Evolutionary conservation across 1,140 invertebrate species (phyloP).

Genomic region (Cherax destructor): DNA sequence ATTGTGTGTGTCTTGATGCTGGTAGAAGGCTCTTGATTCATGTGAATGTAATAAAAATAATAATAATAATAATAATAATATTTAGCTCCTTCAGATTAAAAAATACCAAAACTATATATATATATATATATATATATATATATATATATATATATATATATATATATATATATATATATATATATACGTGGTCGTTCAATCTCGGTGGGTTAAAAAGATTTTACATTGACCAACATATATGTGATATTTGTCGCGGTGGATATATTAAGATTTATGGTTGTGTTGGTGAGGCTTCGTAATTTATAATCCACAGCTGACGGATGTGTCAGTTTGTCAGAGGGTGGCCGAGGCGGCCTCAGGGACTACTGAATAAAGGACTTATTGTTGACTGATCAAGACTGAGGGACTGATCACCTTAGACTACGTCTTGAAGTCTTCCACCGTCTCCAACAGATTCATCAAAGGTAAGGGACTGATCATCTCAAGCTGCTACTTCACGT

Average conservation of each 20-base stretch:
- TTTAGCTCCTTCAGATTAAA: no score
- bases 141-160: neutral
- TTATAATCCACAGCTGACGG: neutral
- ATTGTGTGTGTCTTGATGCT: no score
- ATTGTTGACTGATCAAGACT: no score
- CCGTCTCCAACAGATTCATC: no score
- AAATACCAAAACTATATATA: no score
- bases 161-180: slow-evolving; percentile 2
- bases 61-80: no score
- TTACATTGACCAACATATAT: neutral
- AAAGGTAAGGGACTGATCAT: no score
- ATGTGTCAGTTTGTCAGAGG: neutral
- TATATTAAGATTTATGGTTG: neutral
- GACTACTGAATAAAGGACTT: neutral
- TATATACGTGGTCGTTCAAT: neutral
- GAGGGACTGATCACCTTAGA: no score
- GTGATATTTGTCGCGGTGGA: neutral
- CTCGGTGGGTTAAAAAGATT: neutral
- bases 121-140: neutral
- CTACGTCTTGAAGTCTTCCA: no score
- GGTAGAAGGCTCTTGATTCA: no score
- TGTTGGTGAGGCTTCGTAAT: neutral
- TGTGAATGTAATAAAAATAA: no score
- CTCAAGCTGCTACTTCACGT: no score
- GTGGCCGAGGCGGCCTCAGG: neutral